Evolutionary conservation across 2,888 invertebrate genomes (phyloP).

Genomic region (Ochlodes sylvanus): DNA sequence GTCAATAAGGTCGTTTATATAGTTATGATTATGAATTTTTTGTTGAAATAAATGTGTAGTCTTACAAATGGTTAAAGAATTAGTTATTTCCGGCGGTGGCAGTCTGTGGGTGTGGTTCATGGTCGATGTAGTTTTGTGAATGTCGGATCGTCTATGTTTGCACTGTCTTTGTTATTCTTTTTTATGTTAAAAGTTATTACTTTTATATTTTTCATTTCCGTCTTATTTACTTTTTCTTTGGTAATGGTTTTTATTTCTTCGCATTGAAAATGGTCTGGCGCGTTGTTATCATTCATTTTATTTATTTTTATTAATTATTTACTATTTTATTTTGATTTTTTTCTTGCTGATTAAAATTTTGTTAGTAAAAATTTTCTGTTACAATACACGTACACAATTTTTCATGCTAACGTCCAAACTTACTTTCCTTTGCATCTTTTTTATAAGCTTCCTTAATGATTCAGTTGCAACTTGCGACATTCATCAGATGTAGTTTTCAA

Average conservation of each 20-base stretch:
- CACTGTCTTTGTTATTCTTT: conserved; percentile 67
- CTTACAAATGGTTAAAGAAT: conserved; percentile 13
- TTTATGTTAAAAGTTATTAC: conserved; percentile 1
- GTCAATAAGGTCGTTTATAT: no score
- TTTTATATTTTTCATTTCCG: neutral
- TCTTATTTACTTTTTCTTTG: conserved; percentile 10
- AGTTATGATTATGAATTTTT: no score
- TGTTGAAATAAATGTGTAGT: neutral
- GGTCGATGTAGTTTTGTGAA: conserved; percentile 53
- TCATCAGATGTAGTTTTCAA: no score
- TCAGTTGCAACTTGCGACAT: no score
- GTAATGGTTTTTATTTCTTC: conserved; percentile 24
- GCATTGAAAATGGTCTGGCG: neutral
- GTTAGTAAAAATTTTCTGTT: neutral
- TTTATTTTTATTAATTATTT: neutral
- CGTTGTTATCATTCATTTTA: no score
- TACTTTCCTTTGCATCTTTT: no score
- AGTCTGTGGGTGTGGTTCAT: conserved; percentile 55
- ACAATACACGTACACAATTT: neutral
- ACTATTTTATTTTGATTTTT: neutral
- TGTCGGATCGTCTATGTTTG: conserved; percentile 54
- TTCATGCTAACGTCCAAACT: no score
- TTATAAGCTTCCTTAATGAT: no score
- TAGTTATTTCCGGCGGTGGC: conserved; percentile 57
- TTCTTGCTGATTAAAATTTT: neutral